These are phyloP conservation scores for Acronicta leporina DNA, from an alignment of 2,888 invertebrate genomes.

Conservation along the genomic window DNA sequence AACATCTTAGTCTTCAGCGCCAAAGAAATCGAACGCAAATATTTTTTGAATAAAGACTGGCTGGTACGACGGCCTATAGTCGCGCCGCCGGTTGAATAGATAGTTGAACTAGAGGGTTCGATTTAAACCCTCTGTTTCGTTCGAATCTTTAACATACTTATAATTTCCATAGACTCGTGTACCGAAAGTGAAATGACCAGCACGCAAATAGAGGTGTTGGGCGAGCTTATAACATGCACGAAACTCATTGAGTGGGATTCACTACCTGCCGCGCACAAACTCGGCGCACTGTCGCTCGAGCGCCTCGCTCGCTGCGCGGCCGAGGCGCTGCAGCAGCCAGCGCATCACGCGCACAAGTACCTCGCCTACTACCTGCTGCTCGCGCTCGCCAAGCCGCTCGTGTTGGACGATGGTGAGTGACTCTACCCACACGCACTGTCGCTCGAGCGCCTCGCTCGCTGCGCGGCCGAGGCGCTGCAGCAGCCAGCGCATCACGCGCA, in stretches of 20 bases:
- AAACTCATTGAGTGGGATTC: conserved; percentile 28
- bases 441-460: too few species aligned
- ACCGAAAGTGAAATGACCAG: conserved; percentile 25
- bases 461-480: too few species aligned
- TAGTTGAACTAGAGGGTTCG: too few species aligned
- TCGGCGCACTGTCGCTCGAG: conserved; percentile 8
- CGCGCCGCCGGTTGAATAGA: too few species aligned
- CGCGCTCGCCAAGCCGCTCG: conserved; percentile 5
- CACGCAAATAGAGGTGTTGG: conserved; percentile 37
- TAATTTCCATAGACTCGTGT: conserved; percentile 20
- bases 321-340: conserved; percentile 3
- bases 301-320: conserved; percentile 2
- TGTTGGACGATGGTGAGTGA: conserved; percentile 6
- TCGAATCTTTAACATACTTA: too few species aligned
- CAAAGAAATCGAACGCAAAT: too few species aligned
- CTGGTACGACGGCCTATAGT: too few species aligned
- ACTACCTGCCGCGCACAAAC: conserved; percentile 26
- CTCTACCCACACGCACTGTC: conserved; percentile 40
- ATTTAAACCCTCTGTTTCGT: too few species aligned
- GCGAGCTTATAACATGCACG: conserved; percentile 33
- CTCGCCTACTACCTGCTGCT: conserved; percentile 5
- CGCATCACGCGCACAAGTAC: conserved; percentile 8
- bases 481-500: too few species aligned
- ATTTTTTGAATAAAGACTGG: too few species aligned
- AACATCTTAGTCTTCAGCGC: too few species aligned